Base-by-base conservation (phyloP, 2,797 vertebrate species). In the Cetoscarus ocellatus region DNA sequence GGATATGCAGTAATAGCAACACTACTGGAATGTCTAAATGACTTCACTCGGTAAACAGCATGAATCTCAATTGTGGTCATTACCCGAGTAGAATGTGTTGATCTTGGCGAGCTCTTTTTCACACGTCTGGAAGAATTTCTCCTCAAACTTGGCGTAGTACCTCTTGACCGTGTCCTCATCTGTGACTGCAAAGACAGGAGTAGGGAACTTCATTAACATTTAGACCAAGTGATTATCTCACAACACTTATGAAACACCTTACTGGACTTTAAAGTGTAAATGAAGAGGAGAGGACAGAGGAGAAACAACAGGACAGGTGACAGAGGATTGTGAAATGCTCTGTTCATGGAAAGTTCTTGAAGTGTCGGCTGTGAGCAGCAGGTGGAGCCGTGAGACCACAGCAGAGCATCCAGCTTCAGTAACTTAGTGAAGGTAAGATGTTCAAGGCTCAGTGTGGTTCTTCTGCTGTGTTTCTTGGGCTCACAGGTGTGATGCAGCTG, bases 31-130 rank as follows among this genome's bases (percentile, higher is more conserved):
- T 27, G 27, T 27, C 27, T 27, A 2, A n/a, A 27, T 27, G 27
- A 27, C 27, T 27, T 27, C 27, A 27, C 4, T 27, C 27, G 2
- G 27, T 27, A 27, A 27, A 27, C 27, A 27, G 27, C 27, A 27
- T 27, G 27, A 27, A 27, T 27, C 27, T 27, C 27, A 27, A 27
- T 27, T 27, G 27, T 27, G 27, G 38, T 19, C 59, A 56, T 95
- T 93, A 98, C 97, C 97, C 90, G 97, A 98, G 92, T 98, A 98
- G 93, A 98, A 98, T 60, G 97, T 98, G 94, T 98, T 98, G 92
- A 98, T 98, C 95, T 98, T 98, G 92, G 97, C 96, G 93, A 98
- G 95, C 86, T 98, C 97, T 70, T 98, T 98, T 90, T 98, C 97
- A 91, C 97, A 98, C 5, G 95, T 95, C 91, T 98, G 97, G 92